Conservation (phyloP, 2,888 invertebrate species). For the Scaptomyza polygonia region DNA sequence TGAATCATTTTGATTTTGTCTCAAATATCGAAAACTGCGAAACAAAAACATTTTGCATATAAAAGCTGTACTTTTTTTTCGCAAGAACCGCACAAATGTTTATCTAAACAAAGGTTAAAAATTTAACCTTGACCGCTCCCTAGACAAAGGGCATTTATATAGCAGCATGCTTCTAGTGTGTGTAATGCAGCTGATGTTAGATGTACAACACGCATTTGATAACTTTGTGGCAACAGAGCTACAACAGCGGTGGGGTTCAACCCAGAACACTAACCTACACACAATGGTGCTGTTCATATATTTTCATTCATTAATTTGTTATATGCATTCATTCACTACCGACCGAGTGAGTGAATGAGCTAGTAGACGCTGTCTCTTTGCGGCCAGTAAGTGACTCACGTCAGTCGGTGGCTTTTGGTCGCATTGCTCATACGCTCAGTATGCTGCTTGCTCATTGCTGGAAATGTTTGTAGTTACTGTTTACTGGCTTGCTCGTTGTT, state of each 20-base stretch:
- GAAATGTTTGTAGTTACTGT: conserved; percentile 3
- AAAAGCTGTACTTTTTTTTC: too few relatives aligned
- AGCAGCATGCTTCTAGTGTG: conserved; percentile 37
- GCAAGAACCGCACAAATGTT: conserved; percentile 19
- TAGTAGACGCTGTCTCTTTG: conserved; percentile 22
- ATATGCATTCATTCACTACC: conserved; percentile 57
- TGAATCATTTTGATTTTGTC: too few relatives aligned
- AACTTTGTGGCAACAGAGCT: conserved; percentile 49
- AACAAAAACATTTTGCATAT: too few relatives aligned
- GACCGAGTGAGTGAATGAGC: background rate
- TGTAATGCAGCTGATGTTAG: conserved; percentile 8
- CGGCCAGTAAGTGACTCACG: conserved; percentile 30
- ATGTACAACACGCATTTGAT: conserved; percentile 18
- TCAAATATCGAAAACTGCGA: too few relatives aligned
- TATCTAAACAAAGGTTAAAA: conserved; percentile 36
- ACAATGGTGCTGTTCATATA: conserved; percentile 37
- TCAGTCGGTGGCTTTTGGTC: conserved; percentile 45
- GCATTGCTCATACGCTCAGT: conserved; percentile 75
- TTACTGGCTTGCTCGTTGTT: conserved; percentile 9
- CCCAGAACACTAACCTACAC: conserved; percentile 22
- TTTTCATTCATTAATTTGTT: conserved; percentile 67
- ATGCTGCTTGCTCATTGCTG: conserved; percentile 49
- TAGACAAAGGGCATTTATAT: conserved; percentile 45
- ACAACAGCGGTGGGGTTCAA: conserved; percentile 5
- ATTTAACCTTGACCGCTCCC: conserved; percentile 42